These are phyloP conservation scores for Belgica antarctica DNA, from an alignment of 2,888 invertebrate species.

Conservation along the genomic window DNA sequence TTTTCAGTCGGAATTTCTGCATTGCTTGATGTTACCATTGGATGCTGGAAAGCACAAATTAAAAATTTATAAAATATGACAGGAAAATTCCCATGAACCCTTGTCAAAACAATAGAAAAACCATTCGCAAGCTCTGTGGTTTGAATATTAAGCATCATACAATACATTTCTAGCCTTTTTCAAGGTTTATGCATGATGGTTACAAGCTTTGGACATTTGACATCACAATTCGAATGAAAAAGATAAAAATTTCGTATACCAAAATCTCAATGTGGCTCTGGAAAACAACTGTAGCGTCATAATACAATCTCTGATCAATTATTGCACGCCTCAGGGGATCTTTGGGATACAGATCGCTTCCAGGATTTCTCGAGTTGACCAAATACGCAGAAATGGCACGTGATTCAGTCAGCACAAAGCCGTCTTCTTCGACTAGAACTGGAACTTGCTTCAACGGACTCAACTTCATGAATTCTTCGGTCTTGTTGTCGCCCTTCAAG, in stretches of 20 bases:
- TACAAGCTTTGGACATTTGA: no score
- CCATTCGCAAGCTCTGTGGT: no score
- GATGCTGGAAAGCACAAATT: no score
- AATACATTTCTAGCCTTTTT: no score
- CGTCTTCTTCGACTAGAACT: slow-evolving; percentile 24
- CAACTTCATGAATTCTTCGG: slow-evolving; percentile 9
- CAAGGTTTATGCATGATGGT: no score
- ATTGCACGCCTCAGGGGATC: slow-evolving; percentile 60
- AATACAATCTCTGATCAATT: slow-evolving; percentile 63
- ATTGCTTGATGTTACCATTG: no score
- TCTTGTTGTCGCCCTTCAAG: neutral
- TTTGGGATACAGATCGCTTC: slow-evolving; percentile 62
- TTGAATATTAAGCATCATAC: no score
- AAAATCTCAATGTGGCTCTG: slow-evolving; percentile 55
- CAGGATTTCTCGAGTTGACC: slow-evolving; percentile 57
- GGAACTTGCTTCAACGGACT: slow-evolving; percentile 34
- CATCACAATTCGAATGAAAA: neutral
- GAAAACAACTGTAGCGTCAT: slow-evolving; percentile 63
- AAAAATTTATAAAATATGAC: no score
- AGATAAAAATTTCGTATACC: slow-evolving; percentile 8
- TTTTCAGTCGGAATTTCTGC: no score
- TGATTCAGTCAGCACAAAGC: slow-evolving; percentile 65
- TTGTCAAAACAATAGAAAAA: no score
- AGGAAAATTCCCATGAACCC: no score
- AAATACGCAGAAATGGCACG: slow-evolving; percentile 65